Conservation (phyloP, 2,113 vertebrate genomes). For the Copsychus sechellarum region DNA sequence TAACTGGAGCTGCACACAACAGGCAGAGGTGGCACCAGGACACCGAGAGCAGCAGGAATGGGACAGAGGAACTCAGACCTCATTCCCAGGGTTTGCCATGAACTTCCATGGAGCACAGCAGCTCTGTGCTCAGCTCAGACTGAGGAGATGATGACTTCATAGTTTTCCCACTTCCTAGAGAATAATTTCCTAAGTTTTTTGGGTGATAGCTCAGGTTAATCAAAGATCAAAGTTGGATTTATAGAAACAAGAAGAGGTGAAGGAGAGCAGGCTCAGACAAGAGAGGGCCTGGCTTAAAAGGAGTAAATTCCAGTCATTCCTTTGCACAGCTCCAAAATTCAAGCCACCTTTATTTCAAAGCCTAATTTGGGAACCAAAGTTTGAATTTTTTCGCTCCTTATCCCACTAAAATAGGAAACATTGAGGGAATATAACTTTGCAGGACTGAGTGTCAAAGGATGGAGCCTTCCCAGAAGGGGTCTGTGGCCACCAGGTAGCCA, state of each 20-base stretch:
- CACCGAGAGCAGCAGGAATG: accelerated
- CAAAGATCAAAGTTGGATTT: not conserved
- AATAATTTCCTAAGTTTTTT: not conserved
- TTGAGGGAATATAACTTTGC: not conserved
- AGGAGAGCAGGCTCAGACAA: not conserved
- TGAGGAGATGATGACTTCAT: accelerated
- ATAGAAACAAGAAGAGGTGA: accelerated
- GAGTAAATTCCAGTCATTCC: not conserved
- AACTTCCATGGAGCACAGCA: accelerated
- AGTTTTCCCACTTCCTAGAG: not conserved
- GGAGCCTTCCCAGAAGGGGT: accelerated
- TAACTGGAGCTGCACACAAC: accelerated
- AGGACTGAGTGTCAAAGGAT: accelerated
- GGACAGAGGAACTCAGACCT: too few relatives aligned
- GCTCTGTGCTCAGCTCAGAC: accelerated
- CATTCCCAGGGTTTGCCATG: accelerated
- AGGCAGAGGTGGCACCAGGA: accelerated
- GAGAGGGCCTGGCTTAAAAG: not conserved
- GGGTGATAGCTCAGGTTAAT: not conserved
- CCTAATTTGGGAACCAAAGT: not conserved
- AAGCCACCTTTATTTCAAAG: not conserved
- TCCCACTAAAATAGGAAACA: accelerated
- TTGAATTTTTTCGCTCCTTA: not conserved
- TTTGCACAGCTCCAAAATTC: not conserved
- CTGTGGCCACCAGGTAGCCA: not conserved